Base-by-base conservation (phyloP, 2,113 vertebrate genomes). In the Cyrtonyx montezumae region DNA sequence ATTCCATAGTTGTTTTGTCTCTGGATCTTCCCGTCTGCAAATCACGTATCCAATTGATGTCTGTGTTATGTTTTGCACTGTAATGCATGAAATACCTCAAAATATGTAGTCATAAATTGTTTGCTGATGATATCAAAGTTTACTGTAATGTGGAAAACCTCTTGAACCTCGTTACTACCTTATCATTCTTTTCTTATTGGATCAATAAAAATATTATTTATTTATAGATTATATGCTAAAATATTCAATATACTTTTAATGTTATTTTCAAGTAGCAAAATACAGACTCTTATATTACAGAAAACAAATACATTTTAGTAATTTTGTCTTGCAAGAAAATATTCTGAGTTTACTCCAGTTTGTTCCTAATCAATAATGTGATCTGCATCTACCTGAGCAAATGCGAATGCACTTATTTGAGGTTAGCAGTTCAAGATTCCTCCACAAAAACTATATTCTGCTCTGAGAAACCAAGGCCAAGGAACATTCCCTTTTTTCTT, bases 61-160 rank as follows among this genome's bases (percentile, higher is more conserved):
- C 7, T 23, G 69, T 34, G 32, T 58, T 55, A 7, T 51, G 18
- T 5, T 55, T 18, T 78, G 18, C 34, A 32, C 34, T 68, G 11
- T 55, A 83, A 55, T 56, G 23, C 13, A 49, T 76, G 53, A 88
- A 93, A 83, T 86, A 77, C 76, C 28, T 83, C 32, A 65, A 65
- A 82, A 13, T 37, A 83, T 63, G 22, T 48, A 91, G 22, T 55
- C 43, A 68, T 76, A 83, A 61, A 73, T 10, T 59, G 9, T 68
- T 94, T 90, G 43, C 17, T 37, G 21, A 84, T 83, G 59, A 80
- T 73, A 88, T 69, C 63, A 73, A 82, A 79, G 15, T 79, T 92
- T 84, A 62, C 46, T 59, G 48, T 37, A 83, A 43, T 73, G 53
- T 61, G 15, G 69, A 83, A 91, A 94, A 59, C 15, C 9, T 40